These are phyloP conservation scores for Coranthus polyacanthus DNA, from an alignment of 2,797 vertebrate species.

Conservation along the genomic window DNA sequence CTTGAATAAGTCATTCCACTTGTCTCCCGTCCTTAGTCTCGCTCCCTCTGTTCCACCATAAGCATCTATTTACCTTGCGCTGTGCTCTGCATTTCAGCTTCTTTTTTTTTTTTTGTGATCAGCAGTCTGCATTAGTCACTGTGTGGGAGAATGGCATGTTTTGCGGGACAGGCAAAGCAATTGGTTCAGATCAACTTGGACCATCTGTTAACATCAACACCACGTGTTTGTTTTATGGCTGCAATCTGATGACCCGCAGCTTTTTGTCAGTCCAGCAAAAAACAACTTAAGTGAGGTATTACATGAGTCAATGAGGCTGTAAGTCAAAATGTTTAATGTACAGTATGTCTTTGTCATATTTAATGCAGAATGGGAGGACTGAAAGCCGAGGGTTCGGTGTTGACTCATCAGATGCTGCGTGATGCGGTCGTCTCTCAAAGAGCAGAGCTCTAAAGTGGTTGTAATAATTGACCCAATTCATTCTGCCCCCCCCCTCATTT, in stretches of 20 bases:
- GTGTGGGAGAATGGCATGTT: conserved; percentile 62
- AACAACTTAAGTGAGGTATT: conserved; percentile 26
- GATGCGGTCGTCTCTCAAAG: conserved; percentile 26
- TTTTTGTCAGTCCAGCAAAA: conserved; percentile 42
- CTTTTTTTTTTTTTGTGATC: conserved; percentile 49
- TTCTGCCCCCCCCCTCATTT: conserved; percentile 60
- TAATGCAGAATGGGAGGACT: neutral
- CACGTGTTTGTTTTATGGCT: conserved; percentile 46
- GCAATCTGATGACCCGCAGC: conserved; percentile 30
- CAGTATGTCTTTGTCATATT: conserved; percentile 21
- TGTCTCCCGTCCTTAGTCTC: conserved; percentile 72
- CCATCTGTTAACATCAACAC: conserved; percentile 61
- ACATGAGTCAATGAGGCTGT: conserved; percentile 33
- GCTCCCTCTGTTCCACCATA: conserved; percentile 40
- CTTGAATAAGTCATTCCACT: conserved; percentile 83
- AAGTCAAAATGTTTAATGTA: conserved; percentile 26
- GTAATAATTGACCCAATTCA: conserved; percentile 68
- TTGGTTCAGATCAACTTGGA: conserved; percentile 39
- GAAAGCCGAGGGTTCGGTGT: conserved; percentile 1
- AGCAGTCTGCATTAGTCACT: conserved; percentile 66
- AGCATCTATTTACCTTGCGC: conserved; percentile 66
- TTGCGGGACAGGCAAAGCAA: conserved; percentile 40
- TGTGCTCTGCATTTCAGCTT: conserved; percentile 65
- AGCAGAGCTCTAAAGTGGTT: conserved; percentile 20
- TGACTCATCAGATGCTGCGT: conserved; percentile 36